phyloP scores from a whole-genome alignment of 1,140 invertebrate genomes.

The Chionoecetes opilio region DNA sequence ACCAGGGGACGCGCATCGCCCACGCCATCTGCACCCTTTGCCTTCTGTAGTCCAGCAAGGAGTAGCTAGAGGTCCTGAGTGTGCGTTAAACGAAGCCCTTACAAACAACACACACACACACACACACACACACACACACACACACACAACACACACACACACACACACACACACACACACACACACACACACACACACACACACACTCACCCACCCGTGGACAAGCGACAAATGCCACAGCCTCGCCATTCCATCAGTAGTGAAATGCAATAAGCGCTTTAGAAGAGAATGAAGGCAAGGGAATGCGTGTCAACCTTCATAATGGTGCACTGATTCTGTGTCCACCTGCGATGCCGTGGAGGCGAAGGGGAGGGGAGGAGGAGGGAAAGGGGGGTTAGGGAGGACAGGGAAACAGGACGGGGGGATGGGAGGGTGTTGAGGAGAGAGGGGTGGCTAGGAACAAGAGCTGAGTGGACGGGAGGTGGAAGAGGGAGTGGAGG shows the following conservation, averaged over 20 bases:
- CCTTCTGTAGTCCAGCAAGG: too few species aligned
- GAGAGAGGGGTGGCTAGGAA: not conserved
- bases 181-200: constrained; percentile 39
- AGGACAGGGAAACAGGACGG: not conserved
- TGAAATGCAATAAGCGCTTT: constrained; percentile 11
- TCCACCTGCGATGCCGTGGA: not conserved
- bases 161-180: constrained; percentile 53
- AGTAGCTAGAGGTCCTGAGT: too few species aligned
- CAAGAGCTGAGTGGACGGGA: not conserved
- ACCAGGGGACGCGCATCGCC: too few species aligned
- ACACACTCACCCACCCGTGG: not conserved
- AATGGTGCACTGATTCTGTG: not conserved
- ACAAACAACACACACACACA: too few species aligned
- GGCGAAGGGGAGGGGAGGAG: not conserved
- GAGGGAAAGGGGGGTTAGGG: not conserved
- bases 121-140: too few species aligned
- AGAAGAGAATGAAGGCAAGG: not conserved
- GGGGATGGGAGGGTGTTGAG: not conserved
- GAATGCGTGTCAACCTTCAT: not conserved
- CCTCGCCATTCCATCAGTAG: not conserved
- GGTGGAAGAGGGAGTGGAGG: not conserved
- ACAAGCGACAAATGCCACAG: not conserved
- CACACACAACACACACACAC: constrained; percentile 50
- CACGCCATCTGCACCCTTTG: too few species aligned
- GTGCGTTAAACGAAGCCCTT: too few species aligned